Conservation (phyloP, 2,113 vertebrate species). For the Dermatemys mawii region DNA sequence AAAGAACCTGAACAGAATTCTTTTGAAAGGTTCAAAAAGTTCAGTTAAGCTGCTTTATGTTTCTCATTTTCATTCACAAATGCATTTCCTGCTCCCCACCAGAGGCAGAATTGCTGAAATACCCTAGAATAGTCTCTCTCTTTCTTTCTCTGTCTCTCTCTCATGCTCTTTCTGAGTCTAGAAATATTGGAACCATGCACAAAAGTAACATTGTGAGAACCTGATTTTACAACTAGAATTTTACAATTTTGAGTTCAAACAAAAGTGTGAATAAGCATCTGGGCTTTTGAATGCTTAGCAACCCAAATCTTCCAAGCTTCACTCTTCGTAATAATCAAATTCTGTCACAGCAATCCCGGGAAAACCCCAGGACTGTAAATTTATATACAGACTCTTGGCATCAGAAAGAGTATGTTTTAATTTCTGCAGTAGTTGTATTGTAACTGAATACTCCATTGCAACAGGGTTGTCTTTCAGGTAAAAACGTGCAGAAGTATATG, state of each 20-base stretch:
- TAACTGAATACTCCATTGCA: neutral
- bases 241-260: neutral
- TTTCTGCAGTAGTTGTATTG: neutral
- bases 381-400: fast-evolving
- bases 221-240: neutral
- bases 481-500: neutral
- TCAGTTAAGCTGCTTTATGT: neutral
- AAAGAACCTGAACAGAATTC: neutral
- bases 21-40: neutral
- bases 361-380: neutral
- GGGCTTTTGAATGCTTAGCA: neutral
- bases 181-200: neutral
- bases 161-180: neutral
- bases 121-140: neutral
- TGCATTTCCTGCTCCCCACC: neutral
- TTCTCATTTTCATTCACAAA: neutral
- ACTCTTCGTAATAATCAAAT: neutral
- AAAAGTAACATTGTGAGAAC: neutral
- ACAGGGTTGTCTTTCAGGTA: neutral
- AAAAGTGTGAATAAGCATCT: neutral
- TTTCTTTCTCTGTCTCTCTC: neutral
- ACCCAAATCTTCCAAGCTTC: neutral
- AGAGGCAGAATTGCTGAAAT: neutral
- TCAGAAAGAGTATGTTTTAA: neutral
- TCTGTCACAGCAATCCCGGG: neutral